These are phyloP conservation scores for Lytechinus variegatus DNA, from an alignment of 35 echinoderm and acorn worm species.

Conservation along the genomic window DNA sequence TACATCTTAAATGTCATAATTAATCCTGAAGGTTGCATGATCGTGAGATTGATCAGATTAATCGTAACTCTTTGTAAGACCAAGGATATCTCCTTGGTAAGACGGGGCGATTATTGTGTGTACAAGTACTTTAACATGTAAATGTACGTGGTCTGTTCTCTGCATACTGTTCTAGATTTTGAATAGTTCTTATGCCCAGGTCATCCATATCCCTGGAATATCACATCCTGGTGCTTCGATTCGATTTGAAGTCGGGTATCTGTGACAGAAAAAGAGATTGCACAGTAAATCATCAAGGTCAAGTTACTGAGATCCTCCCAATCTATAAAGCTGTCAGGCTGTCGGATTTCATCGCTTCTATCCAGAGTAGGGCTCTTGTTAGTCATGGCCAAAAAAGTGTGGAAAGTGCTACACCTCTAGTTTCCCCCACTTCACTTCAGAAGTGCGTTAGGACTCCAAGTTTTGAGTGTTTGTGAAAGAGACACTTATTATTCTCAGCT, in stretches of 20 bases:
- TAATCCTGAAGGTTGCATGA: too few species aligned
- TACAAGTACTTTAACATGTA: too few species aligned
- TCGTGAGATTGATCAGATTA: too few species aligned
- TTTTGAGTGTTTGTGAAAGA: not conserved
- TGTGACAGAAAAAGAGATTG: slow-evolving; percentile 3
- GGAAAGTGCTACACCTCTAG: not conserved
- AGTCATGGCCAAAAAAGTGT: not conserved
- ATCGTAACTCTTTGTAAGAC: too few species aligned
- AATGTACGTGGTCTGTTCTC: not conserved
- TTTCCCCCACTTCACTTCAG: not conserved
- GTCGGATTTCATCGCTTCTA: not conserved
- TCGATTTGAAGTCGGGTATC: not conserved
- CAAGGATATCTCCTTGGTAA: too few species aligned
- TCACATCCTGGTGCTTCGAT: not conserved
- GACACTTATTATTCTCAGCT: not conserved
- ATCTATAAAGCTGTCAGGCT: slow-evolving; percentile 18
- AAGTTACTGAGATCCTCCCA: not conserved
- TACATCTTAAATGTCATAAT: too few species aligned
- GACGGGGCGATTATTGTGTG: too few species aligned
- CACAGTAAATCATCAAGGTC: not conserved
- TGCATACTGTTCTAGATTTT: not conserved
- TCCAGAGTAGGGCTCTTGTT: not conserved
- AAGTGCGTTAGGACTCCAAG: too few species aligned
- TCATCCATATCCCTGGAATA: not conserved
- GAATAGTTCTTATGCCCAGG: not conserved